A percentile compares a stretch with the other conserved stretches of the same genome.
Evolutionary conservation across 2,113 vertebrate species (phyloP).

Genomic region (Arvicanthis niloticus): DNA sequence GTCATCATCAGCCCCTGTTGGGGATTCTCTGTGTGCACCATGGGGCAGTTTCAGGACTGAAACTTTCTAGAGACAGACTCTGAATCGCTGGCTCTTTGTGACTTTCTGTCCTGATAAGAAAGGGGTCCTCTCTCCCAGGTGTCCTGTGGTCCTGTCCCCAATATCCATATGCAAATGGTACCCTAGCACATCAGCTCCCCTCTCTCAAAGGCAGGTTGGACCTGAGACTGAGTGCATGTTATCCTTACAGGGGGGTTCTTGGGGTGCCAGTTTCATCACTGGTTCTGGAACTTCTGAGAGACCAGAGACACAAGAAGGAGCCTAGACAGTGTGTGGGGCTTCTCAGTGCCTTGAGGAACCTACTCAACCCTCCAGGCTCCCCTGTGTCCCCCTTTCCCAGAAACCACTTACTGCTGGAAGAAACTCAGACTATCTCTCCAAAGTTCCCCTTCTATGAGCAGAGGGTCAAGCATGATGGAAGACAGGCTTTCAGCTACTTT

Average conservation of each 20-base stretch:
- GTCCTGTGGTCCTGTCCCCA: background rate
- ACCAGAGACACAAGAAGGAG: background rate
- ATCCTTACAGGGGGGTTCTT: background rate
- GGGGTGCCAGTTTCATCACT: background rate
- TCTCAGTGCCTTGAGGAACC: too few species aligned
- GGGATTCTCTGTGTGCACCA: background rate
- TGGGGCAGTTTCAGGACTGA: background rate
- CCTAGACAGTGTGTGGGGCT: fast-evolving
- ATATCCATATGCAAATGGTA: background rate
- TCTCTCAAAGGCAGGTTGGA: too few species aligned
- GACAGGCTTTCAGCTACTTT: background rate
- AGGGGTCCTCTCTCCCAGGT: too few species aligned
- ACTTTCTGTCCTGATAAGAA: background rate
- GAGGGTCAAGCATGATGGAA: background rate
- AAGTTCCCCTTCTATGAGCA: background rate
- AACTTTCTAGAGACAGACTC: background rate
- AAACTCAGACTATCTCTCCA: background rate
- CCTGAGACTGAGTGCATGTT: background rate
- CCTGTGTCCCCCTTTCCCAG: background rate
- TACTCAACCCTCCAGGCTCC: background rate
- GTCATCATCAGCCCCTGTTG: background rate
- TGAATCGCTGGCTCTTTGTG: background rate
- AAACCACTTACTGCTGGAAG: background rate
- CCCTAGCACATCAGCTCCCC: background rate
- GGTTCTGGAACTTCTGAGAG: background rate